A percentile compares a stretch with the other conserved stretches of the same genome.
Conservation (phyloP, 2,888 invertebrate genomes). For the Resseliella maxima region DNA sequence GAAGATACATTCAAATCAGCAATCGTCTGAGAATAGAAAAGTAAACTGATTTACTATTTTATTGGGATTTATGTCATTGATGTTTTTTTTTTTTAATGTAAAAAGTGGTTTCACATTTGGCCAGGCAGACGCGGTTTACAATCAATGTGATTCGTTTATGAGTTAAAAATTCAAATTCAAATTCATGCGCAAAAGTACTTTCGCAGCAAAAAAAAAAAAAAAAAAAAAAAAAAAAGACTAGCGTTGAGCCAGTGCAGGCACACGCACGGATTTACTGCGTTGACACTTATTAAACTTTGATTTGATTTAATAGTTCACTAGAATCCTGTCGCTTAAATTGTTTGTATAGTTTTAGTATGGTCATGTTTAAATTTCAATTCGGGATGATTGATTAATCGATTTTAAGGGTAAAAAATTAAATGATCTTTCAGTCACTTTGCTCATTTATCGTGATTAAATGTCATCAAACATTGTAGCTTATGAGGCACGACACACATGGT, state of each 20-base stretch:
- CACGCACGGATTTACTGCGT: constrained; percentile 20
- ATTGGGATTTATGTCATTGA: constrained; percentile 9
- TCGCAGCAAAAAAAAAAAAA: too few species aligned
- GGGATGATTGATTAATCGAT: constrained; percentile 25
- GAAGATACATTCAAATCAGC: background rate
- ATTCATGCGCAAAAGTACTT: background rate
- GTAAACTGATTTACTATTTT: constrained; percentile 20
- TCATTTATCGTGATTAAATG: constrained; percentile 38
- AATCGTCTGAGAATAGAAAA: background rate
- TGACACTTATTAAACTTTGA: constrained; percentile 31
- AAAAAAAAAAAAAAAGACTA: background rate
- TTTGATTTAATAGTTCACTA: constrained; percentile 6
- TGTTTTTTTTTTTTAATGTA: background rate
- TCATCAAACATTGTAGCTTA: background rate
- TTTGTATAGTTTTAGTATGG: background rate
- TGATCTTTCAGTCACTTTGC: constrained; percentile 1
- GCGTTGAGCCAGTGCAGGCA: background rate
- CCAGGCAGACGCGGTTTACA: background rate
- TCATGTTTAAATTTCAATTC: background rate
- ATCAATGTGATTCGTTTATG: background rate
- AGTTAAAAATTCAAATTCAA: constrained; percentile 41
- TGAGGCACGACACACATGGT: too few species aligned
- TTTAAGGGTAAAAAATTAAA: background rate
- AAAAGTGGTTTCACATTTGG: background rate
- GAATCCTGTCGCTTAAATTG: background rate